A percentile compares a stretch with the other conserved stretches of the same genome.
phyloP scores from a whole-genome alignment of 2,113 vertebrate genomes.

The Calidris pugnax region DNA sequence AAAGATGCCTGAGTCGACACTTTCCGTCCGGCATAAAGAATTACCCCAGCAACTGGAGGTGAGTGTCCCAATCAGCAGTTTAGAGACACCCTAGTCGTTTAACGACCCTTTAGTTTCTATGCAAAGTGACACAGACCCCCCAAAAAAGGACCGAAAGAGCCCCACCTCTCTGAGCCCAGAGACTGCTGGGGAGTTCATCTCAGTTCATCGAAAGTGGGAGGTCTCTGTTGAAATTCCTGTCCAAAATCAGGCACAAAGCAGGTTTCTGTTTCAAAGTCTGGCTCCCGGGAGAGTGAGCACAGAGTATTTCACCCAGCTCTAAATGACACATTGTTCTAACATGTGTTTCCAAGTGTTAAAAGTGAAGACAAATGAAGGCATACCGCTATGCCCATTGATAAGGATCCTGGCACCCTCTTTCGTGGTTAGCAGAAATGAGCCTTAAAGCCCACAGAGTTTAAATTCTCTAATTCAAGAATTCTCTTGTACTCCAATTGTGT shows the following conservation, averaged over 20 bases:
- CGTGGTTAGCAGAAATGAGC: background rate
- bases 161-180: fast-evolving
- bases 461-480: background rate
- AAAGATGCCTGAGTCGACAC: background rate
- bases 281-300: background rate
- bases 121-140: background rate
- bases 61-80: background rate
- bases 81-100: background rate
- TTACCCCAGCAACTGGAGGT: background rate
- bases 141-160: background rate
- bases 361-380: background rate
- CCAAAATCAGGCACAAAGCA: background rate
- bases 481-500: background rate
- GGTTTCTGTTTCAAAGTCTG: background rate
- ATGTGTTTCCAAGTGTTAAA: slow-evolving; percentile 16
- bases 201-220: background rate
- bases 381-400: fast-evolving
- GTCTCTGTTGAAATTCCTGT: background rate
- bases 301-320: background rate
- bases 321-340: slow-evolving; percentile 12
- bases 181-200: background rate
- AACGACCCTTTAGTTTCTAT: background rate
- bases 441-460: background rate
- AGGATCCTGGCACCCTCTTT: background rate
- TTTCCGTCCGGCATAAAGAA: background rate